phyloP scores from a whole-genome alignment of 2,888 invertebrate genomes.

The Panopea generosa region DNA sequence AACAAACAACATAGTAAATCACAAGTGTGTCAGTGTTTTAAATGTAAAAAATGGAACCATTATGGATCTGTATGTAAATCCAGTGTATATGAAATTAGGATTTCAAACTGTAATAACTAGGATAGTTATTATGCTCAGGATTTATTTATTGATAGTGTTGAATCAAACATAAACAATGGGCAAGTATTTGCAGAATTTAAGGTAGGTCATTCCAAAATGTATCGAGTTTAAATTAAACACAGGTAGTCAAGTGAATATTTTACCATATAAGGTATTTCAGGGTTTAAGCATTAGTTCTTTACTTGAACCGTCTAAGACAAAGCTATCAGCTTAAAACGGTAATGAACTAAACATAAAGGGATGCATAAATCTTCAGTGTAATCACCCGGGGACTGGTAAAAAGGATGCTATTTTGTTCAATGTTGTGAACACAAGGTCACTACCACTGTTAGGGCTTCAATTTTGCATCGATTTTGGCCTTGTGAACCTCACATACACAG shows the following conservation, averaged over 20 bases:
- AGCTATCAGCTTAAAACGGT: not conserved
- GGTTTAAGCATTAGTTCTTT: not conserved
- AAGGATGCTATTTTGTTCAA: not conserved
- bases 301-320: not conserved
- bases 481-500: too few species aligned
- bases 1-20: too few species aligned
- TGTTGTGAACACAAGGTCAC: constrained; percentile 19
- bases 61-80: not conserved
- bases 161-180: constrained; percentile 1
- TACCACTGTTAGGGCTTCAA: constrained; percentile 26
- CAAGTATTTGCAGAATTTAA: constrained; percentile 12
- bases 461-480: too few species aligned
- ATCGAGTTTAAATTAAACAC: constrained; percentile 9
- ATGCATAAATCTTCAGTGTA: not conserved
- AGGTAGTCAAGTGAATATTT: constrained; percentile 15
- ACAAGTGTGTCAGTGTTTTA: not conserved
- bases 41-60: constrained; percentile 24
- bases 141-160: constrained; percentile 3
- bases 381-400: not conserved
- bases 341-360: constrained; percentile 1
- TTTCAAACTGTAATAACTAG: too few species aligned
- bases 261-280: constrained; percentile 6
- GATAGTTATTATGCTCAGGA: too few species aligned
- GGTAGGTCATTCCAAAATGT: constrained; percentile 1
- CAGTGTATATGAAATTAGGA: too few species aligned